Evolutionary conservation across 2,888 invertebrate genomes (phyloP), one percentile per base, ranked within the genome.

Genomic region (Exephanes ischioxanthus): DNA sequence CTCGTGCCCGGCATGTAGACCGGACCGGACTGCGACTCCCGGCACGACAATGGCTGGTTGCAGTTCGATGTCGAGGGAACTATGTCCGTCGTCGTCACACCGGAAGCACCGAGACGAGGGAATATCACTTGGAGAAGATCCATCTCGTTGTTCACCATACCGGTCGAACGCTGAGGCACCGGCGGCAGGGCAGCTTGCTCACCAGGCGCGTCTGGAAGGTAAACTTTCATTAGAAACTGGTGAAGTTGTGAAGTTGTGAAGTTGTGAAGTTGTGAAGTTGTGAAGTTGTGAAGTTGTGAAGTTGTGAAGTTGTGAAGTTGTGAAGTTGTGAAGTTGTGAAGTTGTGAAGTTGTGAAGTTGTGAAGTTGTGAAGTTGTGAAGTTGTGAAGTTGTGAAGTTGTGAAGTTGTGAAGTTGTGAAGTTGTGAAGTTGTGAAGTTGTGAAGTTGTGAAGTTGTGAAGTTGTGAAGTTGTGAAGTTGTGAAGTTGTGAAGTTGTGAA

Each of bases 1-100:
- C 96, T 95, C 16, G 97, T 95, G 53, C 95, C 89, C 70, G 92
- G 91, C 3, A 92, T 90, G 79, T 93, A 92, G 33, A 90, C 84
- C 22, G 90, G 86, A 45, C 91, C 90, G 90, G 93, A 92, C 86
- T 92, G 92, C 51, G 90, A 83, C 22, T 93, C 92, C 84, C 92
- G 90, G 80, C 92, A 89, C 26, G 92, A 91, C 14, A 91, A 88
- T 66, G 91, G 91, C 82, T 92, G 93, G 67, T 92, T 90, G 72
- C 92, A 84, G 79, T 89, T 92, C 5, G 94, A 94, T 2, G 93
- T 93, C 9, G 94, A 94, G 16, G 94, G 93, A 66, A 94, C 93
- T 76, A 87, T 80, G 30, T 87, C 72, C 77, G 87, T 86, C 0
- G 86, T 86, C 37, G 87, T 88, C 19, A 89, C 87, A 0, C 87